Evolutionary conservation across 2,113 vertebrate genomes (phyloP), one percentile per base, ranked within the genome.

Genomic region (Oplegnathus fasciatus): DNA sequence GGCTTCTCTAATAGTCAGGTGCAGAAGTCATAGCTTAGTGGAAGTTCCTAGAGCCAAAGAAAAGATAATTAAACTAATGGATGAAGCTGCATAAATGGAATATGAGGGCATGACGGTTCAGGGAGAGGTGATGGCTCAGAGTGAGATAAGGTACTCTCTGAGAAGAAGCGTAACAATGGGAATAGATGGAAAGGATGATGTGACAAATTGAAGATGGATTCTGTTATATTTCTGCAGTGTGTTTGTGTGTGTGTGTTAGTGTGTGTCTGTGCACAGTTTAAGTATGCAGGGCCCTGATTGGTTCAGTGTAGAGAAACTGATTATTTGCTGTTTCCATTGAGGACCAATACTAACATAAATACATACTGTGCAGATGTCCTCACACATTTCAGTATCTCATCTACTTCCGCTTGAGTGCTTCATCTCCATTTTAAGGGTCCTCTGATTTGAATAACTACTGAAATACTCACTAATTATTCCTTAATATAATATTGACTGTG

Each of bases 41-140:
- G 73, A 89, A 85, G 74, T 83, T 89, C 67, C 69, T 32, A 50
- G 82, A 89, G 73, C 87, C 70, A 72, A 76, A 83, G 48, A 69
- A 82, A 78, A 91, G 87, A 83, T 89, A 82, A 83, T 91, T 85
- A 89, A 91, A 92, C 84, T 86, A 91, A 90, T 87, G 76, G 81
- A 82, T 48, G 84, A 77, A 90, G 79, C 75, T 82, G 75, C 88
- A 82, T 87, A 78, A 82, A 85, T 79, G 75, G 57, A 78, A 80
- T 72, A 69, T 77, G 83, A 80, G 75, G 76, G 48, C 67, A 57
- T 66, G 72, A 32, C 34, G 10, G 69, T 71, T 79, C 78, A 84
- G 55, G 69, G 83, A 79, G 83, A 83, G 78, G 82, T 88, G 76
- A 86, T 46, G 80, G 70, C 86, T 92, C 26, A 50, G 61, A 79